Conservation (phyloP, 2,113 vertebrate genomes). For the Microcebus murinus region DNA sequence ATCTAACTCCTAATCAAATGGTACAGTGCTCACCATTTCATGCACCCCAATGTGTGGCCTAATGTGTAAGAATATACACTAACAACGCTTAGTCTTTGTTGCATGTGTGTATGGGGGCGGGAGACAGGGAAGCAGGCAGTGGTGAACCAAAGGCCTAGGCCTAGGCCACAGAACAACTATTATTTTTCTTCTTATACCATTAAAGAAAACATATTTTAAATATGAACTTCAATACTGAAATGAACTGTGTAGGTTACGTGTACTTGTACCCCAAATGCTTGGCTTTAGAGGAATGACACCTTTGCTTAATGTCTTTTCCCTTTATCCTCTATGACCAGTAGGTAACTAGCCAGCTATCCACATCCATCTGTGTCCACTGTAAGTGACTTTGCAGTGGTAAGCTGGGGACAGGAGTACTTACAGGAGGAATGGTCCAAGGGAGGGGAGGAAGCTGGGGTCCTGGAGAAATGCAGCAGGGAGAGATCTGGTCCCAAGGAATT, state of each 20-base stretch:
- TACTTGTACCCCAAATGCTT: background rate
- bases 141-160: background rate
- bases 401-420: conserved; percentile 21
- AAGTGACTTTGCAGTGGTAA: background rate
- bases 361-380: background rate
- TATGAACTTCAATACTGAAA: background rate
- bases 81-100: background rate
- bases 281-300: background rate
- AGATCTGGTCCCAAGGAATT: background rate
- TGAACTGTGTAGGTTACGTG: background rate
- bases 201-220: background rate
- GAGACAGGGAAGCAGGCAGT: accelerated
- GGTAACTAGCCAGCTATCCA: background rate
- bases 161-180: background rate
- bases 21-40: background rate
- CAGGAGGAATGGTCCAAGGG: background rate
- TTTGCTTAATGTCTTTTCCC: background rate
- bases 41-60: background rate
- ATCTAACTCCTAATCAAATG: background rate
- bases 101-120: accelerated
- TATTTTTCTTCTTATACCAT: background rate
- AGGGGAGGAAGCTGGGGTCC: background rate
- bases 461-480: background rate
- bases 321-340: background rate
- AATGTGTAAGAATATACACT: background rate